Conservation (phyloP, 2,888 invertebrate genomes). For the Tinea semifulvella region DNA sequence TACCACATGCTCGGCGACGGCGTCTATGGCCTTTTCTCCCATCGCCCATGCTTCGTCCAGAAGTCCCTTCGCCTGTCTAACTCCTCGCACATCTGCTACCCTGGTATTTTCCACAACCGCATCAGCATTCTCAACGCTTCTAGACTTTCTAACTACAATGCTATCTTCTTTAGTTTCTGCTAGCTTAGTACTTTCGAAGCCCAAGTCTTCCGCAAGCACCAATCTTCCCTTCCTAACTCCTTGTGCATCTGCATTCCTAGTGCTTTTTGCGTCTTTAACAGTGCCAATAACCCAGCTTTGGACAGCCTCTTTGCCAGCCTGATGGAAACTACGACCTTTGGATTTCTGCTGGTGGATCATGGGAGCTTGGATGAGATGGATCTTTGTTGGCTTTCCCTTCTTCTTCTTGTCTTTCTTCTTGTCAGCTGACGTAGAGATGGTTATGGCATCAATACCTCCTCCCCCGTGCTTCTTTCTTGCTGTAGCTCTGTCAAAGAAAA, state of each 20-base stretch:
- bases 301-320: conserved; percentile 21
- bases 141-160: conserved; percentile 7
- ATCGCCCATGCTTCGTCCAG: conserved; percentile 37
- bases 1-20: conserved; percentile 43
- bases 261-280: conserved; percentile 14
- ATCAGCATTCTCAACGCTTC: not conserved
- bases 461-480: conserved; percentile 27
- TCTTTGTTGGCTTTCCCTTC: conserved; percentile 47
- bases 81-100: conserved; percentile 15
- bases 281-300: conserved; percentile 49
- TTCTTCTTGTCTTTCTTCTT: conserved; percentile 49
- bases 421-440: conserved; percentile 39
- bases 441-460: conserved; percentile 49
- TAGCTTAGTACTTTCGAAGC: not conserved
- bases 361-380: conserved; percentile 43
- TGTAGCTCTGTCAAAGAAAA: conserved; percentile 18
- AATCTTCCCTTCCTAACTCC: conserved; percentile 13
- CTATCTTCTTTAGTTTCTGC: not conserved
- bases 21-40: conserved; percentile 43
- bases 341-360: conserved; percentile 32
- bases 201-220: not conserved
- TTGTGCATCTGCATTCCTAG: conserved; percentile 13
- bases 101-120: not conserved
- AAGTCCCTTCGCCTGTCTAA: conserved; percentile 31
- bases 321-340: conserved; percentile 40